Base-by-base conservation (phyloP, 2,888 invertebrate genomes). In the Caenorhabditis sp. region DNA sequence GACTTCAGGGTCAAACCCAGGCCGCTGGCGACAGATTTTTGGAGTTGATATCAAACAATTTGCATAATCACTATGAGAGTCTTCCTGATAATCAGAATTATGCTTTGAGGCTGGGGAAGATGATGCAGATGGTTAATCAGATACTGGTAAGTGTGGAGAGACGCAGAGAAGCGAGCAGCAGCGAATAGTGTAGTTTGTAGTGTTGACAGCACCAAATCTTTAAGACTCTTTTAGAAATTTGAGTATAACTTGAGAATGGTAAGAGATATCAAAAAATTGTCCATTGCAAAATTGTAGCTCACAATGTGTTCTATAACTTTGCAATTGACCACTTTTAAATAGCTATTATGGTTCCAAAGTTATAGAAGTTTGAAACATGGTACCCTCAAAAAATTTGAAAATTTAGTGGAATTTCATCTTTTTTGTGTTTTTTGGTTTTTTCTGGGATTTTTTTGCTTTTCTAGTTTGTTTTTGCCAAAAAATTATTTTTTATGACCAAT, bases 41-140 rank as follows among this genome's bases (percentile, higher is more conserved):
- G 28, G 80, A 72, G 22, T n/a, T 28, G 3, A 74, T 80, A 24
- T 69, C 72, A 0, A 53, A 80, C 44, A 74, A 80, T 74, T 47
- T 80, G 2, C 80, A 80, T 44, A 44, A 58, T 3, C 74, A 80
- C 53, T 80, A 80, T 65, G 50, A 62, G 9, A 5, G 6, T 4
- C 4, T 18, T 26, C 35, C 56, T 18, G 56, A 56, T 6, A 32
- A 6, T n/a, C 15, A 28, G 20, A 80, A 69, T 15, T 80, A 80
- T 53, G 80, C 80, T 18, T 44, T 26, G 13, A 56, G 80, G 40
- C 44, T 80, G 3, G 60, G 64, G 0, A 80, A 58, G 24, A 80
- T 80, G 80, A 80, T 80, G 80, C 60, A 65, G 28, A 80, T 80
- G 28, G 80, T 80, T 2, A 80, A 80, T 74, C 40, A 58, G 15